These are phyloP conservation scores for Erethizon dorsatum DNA, from an alignment of 2,797 vertebrate species.

Conservation along the genomic window DNA sequence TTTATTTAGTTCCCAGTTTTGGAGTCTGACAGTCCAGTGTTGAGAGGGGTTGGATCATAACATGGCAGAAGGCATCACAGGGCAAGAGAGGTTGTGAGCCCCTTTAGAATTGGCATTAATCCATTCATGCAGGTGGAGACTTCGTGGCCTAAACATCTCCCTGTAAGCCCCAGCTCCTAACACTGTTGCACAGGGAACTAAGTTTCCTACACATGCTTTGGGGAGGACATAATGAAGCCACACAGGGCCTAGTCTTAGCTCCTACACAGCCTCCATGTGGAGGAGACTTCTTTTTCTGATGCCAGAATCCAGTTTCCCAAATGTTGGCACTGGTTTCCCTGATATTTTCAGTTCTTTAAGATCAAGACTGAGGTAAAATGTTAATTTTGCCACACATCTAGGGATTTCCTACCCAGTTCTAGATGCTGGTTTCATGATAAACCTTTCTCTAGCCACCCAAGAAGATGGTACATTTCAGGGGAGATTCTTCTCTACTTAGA, in stretches of 20 bases:
- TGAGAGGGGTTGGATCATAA: not conserved
- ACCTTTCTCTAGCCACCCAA: not conserved
- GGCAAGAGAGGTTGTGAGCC: not conserved
- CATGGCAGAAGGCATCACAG: not conserved
- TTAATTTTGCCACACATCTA: not conserved
- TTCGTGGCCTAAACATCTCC: not conserved
- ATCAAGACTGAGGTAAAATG: not conserved
- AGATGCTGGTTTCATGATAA: not conserved
- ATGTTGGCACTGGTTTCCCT: not conserved
- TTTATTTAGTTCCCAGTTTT: not conserved
- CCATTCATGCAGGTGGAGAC: not conserved
- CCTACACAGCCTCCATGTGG: not conserved
- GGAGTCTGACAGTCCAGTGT: not conserved
- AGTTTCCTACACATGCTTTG: not conserved
- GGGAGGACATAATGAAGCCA: not conserved
- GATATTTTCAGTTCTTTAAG: not conserved
- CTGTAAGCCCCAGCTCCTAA: not conserved
- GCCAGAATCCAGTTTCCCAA: not conserved
- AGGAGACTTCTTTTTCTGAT: not conserved
- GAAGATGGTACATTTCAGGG: not conserved
- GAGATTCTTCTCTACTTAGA: conserved; percentile 19
- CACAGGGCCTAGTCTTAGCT: not conserved
- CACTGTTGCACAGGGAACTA: no score
- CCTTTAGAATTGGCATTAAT: not conserved
- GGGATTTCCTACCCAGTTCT: not conserved